These are phyloP conservation scores for Seriola rivoliana DNA, from an alignment of 2,113 vertebrate genomes.

Conservation along the genomic window DNA sequence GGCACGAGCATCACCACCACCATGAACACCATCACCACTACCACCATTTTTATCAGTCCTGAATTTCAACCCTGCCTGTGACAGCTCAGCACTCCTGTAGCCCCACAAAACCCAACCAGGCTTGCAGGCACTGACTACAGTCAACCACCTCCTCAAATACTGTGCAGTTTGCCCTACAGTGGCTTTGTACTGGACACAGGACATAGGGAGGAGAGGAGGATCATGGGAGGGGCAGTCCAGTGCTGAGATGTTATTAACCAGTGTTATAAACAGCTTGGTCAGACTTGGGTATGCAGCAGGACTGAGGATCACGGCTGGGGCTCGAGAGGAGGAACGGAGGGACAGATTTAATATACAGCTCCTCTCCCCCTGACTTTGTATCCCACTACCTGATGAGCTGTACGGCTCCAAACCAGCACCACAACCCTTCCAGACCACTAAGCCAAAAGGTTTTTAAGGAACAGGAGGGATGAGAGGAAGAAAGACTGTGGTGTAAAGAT, in stretches of 20 bases:
- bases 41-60: conserved; percentile 99
- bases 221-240: conserved; percentile 19
- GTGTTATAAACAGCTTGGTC: conserved; percentile 62
- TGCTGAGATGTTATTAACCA: conserved; percentile 49
- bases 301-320: conserved; percentile 42
- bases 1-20: conserved; percentile 98
- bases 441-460: conserved; percentile 53
- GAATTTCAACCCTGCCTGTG: conserved; percentile 85
- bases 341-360: conserved; percentile 16
- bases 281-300: conserved; percentile 44
- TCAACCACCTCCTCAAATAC: conserved; percentile 2
- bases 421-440: conserved; percentile 62
- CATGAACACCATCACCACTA: conserved; percentile 99
- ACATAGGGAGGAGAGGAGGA: conserved; percentile 38
- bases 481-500: conserved; percentile 63
- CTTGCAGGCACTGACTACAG: conserved; percentile 42
- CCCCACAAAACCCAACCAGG: conserved; percentile 79
- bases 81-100: conserved; percentile 74
- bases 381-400: conserved; percentile 44
- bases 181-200: conserved; percentile 28
- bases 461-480: conserved; percentile 28
- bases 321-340: conserved; percentile 13
- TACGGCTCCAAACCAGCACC: conserved; percentile 50
- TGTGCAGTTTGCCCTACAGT: conserved; percentile 26
- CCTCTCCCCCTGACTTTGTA: conserved; percentile 76